Percentiles rank a stretch among this genome's conserved stretches.
Evolutionary conservation across 2,888 invertebrate species (phyloP).

Genomic region (Drosophila setosimentum): DNA sequence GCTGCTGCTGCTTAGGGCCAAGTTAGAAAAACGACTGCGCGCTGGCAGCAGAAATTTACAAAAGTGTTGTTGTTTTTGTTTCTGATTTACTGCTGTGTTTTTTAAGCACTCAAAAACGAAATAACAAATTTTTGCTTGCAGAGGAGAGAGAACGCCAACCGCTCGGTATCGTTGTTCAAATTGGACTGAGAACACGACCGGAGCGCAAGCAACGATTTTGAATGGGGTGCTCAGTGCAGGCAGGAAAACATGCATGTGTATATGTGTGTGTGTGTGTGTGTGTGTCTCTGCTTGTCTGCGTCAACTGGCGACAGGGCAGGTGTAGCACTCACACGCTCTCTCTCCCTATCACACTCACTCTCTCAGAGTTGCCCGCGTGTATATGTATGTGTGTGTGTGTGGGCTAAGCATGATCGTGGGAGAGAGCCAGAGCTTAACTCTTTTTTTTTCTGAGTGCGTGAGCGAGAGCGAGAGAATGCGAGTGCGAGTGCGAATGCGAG

Average conservation of each 20-base stretch:
- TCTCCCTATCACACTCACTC: constrained; percentile 12
- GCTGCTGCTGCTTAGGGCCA: constrained; percentile 61
- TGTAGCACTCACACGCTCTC: constrained; percentile 27
- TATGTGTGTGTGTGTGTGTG: constrained; percentile 3
- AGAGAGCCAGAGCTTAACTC: constrained; percentile 35
- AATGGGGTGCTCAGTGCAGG: constrained; percentile 44
- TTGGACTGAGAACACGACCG: constrained; percentile 73
- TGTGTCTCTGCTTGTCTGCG: constrained; percentile 15
- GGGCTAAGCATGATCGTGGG: constrained; percentile 41
- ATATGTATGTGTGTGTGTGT: constrained; percentile 15
- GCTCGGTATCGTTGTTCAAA: constrained; percentile 84
- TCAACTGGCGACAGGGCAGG: constrained; percentile 41
- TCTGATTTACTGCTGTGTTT: constrained; percentile 41
- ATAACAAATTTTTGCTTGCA: constrained; percentile 52
- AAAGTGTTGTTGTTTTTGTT: constrained; percentile 53
- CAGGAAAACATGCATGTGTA: constrained; percentile 7
- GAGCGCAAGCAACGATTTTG: constrained; percentile 66
- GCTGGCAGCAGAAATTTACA: constrained; percentile 67
- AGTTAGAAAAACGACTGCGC: constrained; percentile 66
- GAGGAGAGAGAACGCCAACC: constrained; percentile 74
- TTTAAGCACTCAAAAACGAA: constrained; percentile 49
- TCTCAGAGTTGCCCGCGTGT: background rate
- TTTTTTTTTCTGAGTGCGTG: constrained; percentile 39
- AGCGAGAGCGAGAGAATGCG: constrained; percentile 35
- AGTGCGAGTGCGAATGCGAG: constrained; percentile 24